Conservation (phyloP, 1,140 invertebrate genomes). For the Nephotettix cincticeps region DNA sequence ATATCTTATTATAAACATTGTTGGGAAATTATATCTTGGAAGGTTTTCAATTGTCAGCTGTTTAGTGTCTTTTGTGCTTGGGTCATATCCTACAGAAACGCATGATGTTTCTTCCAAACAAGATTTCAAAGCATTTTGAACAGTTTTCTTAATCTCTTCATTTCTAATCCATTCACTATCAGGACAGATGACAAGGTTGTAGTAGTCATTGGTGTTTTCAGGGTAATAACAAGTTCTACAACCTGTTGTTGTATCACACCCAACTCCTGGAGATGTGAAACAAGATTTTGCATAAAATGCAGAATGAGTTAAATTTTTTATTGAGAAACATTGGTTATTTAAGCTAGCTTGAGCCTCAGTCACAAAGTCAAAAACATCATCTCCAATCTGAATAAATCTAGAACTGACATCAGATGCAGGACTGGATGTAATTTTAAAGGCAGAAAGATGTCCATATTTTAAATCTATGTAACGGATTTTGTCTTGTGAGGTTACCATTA, state of each 20-base stretch:
- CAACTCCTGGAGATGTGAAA: not conserved
- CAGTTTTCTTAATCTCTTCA: not conserved
- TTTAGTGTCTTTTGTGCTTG: not conserved
- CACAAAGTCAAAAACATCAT: not conserved
- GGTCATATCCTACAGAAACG: not conserved
- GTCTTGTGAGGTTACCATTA: not conserved
- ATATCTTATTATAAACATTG: not conserved
- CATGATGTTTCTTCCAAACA: not conserved
- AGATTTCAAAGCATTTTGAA: not conserved
- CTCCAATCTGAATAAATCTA: not conserved
- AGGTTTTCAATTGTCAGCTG: not conserved
- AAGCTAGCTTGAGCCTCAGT: not conserved
- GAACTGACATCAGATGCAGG: not conserved
- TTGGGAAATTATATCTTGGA: not conserved
- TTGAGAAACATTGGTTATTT: not conserved
- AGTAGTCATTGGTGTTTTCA: not conserved
- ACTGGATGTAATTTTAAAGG: constrained; percentile 17
- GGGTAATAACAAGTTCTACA: not conserved
- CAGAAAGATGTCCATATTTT: constrained; percentile 2
- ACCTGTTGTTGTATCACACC: not conserved
- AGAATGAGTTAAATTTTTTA: constrained; percentile 12
- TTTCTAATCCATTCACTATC: not conserved
- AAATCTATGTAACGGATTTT: constrained; percentile 17
- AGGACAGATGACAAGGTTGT: not conserved
- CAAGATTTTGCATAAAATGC: constrained; percentile 15